These are phyloP conservation scores for Chironomus striatipennis DNA, from an alignment of 1,140 invertebrate genomes.

Conservation along the genomic window DNA sequence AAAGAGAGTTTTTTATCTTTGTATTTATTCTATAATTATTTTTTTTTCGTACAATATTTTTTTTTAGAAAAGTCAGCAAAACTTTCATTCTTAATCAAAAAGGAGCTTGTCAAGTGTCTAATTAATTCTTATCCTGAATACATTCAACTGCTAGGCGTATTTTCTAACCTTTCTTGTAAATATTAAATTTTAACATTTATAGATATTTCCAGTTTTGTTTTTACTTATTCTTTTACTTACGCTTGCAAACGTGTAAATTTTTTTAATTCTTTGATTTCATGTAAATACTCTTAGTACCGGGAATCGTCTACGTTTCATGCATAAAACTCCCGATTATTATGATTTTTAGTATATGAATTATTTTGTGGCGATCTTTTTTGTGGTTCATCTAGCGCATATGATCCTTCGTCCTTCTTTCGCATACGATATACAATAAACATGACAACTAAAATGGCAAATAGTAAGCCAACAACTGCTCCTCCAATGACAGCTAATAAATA, in stretches of 20 bases:
- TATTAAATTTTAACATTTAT: conserved; percentile 15
- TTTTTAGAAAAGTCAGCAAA: background rate
- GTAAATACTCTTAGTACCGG: background rate
- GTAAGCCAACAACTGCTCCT: conserved; percentile 90
- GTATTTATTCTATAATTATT: background rate
- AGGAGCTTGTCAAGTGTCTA: background rate
- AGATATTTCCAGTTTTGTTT: conserved; percentile 1
- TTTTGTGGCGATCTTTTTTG: conserved; percentile 77
- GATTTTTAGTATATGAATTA: conserved; percentile 81
- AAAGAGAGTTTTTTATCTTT: background rate
- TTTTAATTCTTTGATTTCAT: background rate
- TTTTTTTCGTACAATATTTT: background rate
- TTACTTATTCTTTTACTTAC: background rate
- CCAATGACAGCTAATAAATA: conserved; percentile 86
- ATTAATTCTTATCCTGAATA: conserved; percentile 11
- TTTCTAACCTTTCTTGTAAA: conserved; percentile 11
- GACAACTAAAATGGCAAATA: conserved; percentile 95
- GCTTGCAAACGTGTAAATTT: background rate
- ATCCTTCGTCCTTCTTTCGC: conserved; percentile 99
- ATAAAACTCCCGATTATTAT: conserved; percentile 88
- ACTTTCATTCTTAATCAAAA: background rate
- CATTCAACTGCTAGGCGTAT: background rate
- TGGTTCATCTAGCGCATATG: conserved; percentile 94
- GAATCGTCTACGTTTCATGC: conserved; percentile 59
- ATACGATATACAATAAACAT: conserved; percentile 99